These are phyloP conservation scores for Watsonalla binaria DNA, from an alignment of 2,888 invertebrate genomes.

Conservation along the genomic window DNA sequence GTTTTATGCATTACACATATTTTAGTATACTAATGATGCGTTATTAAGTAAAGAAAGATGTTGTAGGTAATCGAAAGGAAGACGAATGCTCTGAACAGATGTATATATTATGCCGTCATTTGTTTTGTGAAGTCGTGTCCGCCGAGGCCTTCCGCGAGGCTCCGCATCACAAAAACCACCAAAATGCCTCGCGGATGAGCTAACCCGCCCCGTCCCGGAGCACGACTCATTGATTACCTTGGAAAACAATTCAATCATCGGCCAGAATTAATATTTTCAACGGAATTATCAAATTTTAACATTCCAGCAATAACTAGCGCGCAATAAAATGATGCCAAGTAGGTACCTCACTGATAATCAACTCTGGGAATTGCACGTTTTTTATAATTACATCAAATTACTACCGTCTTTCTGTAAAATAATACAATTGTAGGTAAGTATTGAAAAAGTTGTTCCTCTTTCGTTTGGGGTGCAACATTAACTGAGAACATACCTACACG, in stretches of 20 bases:
- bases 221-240: constrained; percentile 74
- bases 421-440: not conserved
- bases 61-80: constrained; percentile 15
- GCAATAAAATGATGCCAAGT: constrained; percentile 8
- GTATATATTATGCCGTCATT: constrained; percentile 59
- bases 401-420: not conserved
- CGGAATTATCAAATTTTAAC: constrained; percentile 48
- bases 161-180: constrained; percentile 69
- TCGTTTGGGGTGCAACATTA: not conserved
- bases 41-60: not conserved
- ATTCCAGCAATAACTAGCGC: constrained; percentile 25
- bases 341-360: not conserved
- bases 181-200: constrained; percentile 74
- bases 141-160: constrained; percentile 63
- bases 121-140: constrained; percentile 62
- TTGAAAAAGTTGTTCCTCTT: not conserved
- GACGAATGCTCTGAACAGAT: constrained; percentile 19
- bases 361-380: constrained; percentile 1
- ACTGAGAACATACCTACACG: no score
- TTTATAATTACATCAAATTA: not conserved
- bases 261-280: constrained; percentile 60
- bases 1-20: no score
- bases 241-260: constrained; percentile 71
- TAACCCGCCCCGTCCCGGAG: constrained; percentile 68
- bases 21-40: no score